Base-by-base conservation (phyloP, 2,888 invertebrate genomes). In the Eupithecia centaureata region DNA sequence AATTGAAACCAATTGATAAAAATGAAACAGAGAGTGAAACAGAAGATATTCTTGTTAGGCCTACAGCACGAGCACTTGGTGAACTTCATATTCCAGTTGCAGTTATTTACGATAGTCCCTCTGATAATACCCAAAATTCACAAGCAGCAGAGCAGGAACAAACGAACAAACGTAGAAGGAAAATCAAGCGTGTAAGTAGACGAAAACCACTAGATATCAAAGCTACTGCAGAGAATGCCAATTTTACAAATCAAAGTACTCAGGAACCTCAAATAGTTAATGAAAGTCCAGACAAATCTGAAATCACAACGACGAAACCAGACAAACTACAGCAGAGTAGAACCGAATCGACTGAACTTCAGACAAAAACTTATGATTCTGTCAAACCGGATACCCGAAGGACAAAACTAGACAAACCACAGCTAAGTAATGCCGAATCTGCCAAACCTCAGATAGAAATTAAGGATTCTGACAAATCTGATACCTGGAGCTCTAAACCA, bases 41-140 rank as follows among this genome's bases (percentile, higher is more conserved):
- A 60, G 63, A 57, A 28, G 58, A 65, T 42, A 30, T 38, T 58
- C 47, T 10, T 10, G 33, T 60, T 2, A 71, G 59, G 54, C 58
- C 74, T 28, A 77, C 62, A 15, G 32, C 75, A 22, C 73, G 75
- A 7, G n/a, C 42, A 13, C 58, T 68, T 5, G 56, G 35, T 61
- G 52, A 70, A 5, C 57, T 63, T 28, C 73, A 79, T 63, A 80
- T 82, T 70, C 82, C 83, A 38, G 82, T 82, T 8, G 71, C 74
- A 33, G 77, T 83, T n/a, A 70, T 81, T 1, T 78, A 76, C 65
- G 80, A 81, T 30, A 71, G 69, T 60, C 72, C 52, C 42, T 47
- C 63, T 70, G 66, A 38, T 32, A 57, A 25, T 35, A 61, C 60
- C 18, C 42, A 47, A 70, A 67, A 62, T 60, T 35, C n/a, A 54